Conservation (phyloP, 2,888 invertebrate species). For the Fabriciana adippe region DNA sequence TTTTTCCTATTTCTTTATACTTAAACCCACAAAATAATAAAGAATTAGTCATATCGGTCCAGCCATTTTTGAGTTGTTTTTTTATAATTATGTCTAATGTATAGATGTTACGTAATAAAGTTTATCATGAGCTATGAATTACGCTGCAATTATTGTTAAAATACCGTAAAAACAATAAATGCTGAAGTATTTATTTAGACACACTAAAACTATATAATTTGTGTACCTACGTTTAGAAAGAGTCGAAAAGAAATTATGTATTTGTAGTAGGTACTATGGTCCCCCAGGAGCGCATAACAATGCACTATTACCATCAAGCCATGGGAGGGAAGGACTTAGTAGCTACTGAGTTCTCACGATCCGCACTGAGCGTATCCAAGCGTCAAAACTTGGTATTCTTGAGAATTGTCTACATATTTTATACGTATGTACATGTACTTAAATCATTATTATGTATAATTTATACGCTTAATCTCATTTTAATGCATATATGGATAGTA, state of each 20-base stretch:
- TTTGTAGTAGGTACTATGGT: conserved; percentile 8
- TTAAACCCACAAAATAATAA: too few species aligned
- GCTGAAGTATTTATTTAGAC: background rate
- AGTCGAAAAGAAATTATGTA: conserved; percentile 6
- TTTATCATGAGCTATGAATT: too few species aligned
- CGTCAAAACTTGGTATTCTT: conserved; percentile 37
- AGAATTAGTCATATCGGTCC: too few species aligned
- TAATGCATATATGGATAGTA: too few species aligned
- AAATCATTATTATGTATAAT: too few species aligned
- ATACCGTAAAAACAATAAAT: background rate
- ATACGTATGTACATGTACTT: too few species aligned
- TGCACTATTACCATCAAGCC: conserved; percentile 29
- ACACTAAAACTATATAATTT: background rate
- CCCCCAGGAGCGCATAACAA: conserved; percentile 26
- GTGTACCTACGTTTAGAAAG: background rate
- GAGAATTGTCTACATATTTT: background rate
- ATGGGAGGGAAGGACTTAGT: conserved; percentile 33
- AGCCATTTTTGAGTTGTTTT: too few species aligned
- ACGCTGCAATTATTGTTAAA: conserved; percentile 2
- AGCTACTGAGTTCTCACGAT: conserved; percentile 45
- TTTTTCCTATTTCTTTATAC: too few species aligned
- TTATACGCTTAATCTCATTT: too few species aligned
- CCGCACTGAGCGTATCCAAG: conserved; percentile 45
- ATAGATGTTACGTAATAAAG: too few species aligned
- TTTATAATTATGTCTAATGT: too few species aligned